Conservation (phyloP, 2,113 vertebrate species). For the Oreochromis aureus region DNA sequence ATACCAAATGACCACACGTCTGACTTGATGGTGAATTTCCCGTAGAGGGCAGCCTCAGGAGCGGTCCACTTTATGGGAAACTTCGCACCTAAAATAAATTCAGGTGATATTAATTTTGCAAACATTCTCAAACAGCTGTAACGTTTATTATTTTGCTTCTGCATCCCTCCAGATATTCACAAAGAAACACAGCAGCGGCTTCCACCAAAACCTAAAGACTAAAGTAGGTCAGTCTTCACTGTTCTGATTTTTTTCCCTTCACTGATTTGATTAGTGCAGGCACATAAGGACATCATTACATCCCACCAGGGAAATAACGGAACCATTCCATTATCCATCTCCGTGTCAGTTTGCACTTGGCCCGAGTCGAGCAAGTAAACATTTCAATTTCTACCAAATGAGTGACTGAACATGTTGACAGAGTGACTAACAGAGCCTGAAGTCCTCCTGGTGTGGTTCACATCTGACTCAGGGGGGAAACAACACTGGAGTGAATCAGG, state of each 20-base stretch:
- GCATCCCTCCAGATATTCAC: not conserved
- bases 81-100: slow-evolving; percentile 83
- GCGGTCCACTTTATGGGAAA: slow-evolving; percentile 99
- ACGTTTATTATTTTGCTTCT: not conserved
- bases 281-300: not conserved
- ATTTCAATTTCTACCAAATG: slow-evolving; percentile 16
- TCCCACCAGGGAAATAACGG: not conserved
- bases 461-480: not conserved
- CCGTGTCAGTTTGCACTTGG: not conserved
- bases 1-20: slow-evolving; percentile 99
- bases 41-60: slow-evolving; percentile 92
- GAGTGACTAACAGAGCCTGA: slow-evolving; percentile 19
- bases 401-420: slow-evolving; percentile 16
- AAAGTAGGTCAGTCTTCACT: slow-evolving; percentile 32
- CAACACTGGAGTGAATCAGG: not conserved
- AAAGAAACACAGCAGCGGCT: not conserved
- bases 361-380: not conserved
- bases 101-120: not conserved
- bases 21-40: slow-evolving; percentile 98
- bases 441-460: not conserved
- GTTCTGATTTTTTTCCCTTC: not conserved
- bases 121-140: not conserved
- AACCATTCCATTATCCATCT: slow-evolving; percentile 26
- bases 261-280: slow-evolving; percentile 11
- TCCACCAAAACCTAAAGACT: not conserved